Evolutionary conservation across 23 tunicate species (phyloP), one percentile per base, ranked within the genome.

Genomic region (Phallusia fumigata): DNA sequence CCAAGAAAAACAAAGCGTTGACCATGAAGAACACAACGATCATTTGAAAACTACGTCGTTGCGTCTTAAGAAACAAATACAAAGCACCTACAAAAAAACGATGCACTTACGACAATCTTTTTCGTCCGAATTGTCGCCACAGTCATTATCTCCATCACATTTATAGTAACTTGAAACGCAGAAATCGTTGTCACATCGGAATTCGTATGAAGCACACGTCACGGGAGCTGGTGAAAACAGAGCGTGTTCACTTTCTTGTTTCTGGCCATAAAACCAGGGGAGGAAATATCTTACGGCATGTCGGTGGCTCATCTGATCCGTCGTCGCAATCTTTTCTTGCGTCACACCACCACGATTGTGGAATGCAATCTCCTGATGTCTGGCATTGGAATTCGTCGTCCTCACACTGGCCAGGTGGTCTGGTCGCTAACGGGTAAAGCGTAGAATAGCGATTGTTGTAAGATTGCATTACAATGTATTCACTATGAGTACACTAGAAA

Each of bases 91-190:
- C n/a, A n/a, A n/a, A n/a, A n/a, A n/a, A n/a, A n/a, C n/a, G n/a
- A n/a, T n/a, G 35, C 83, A 92, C 97, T 92, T 84, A 92, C 97
- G 97, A 36, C 97, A 92, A 28, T 76, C 79, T 49, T 80, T 81
- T 80, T 92, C 97, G 73, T 92, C 97, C 26, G 91, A 83, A 18
- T 40, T 69, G 53, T 92, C 97, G 24, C 86, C 86, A 53, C 97
- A 92, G 45, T 92, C 91, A 52, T 92, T 81, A 24, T 86, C 52
- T 0, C 91, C 91, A 76, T 92, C 82, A 53, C 97, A 92, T 33
- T 21, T 84, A 69, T 75, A 87, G 19, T 11, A 36, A n/a, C 32
- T 74, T 32, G 82, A 45, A 26, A 92, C 51, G 47, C 97, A 92
- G 30, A 80, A 24, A 65, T 79, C 73, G 84, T 77, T 75, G 80